Evolutionary conservation across 1,140 invertebrate genomes (phyloP).

Genomic region (Sogatella furcifera): DNA sequence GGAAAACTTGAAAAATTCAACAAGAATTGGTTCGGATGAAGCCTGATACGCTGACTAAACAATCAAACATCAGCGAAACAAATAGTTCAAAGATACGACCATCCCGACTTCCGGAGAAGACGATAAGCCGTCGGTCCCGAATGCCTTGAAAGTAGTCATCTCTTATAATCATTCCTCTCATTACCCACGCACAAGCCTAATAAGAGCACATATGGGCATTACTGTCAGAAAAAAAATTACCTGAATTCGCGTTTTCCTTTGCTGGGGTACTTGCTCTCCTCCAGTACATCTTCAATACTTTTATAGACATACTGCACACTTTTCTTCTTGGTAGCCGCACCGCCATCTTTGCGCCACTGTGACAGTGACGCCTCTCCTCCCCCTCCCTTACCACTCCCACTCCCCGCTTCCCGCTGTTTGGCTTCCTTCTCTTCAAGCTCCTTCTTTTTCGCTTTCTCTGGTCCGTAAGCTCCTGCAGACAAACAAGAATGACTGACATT

Average conservation of each 20-base stretch:
- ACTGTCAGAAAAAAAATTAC: constrained; percentile 19
- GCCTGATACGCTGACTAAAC: too few relatives aligned
- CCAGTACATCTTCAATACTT: constrained; percentile 86
- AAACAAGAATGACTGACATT: neutral
- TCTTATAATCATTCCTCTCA: too few relatives aligned
- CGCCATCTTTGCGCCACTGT: constrained; percentile 45
- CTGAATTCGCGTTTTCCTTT: constrained; percentile 35
- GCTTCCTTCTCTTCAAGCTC: constrained; percentile 14
- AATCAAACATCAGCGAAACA: too few relatives aligned
- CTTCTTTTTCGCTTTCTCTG: constrained; percentile 39
- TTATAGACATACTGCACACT: constrained; percentile 74
- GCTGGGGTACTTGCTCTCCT: constrained; percentile 61
- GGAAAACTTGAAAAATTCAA: too few relatives aligned
- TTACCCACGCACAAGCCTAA: too few relatives aligned
- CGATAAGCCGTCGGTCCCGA: too few relatives aligned
- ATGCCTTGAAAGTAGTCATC: too few relatives aligned
- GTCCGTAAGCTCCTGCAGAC: constrained; percentile 64
- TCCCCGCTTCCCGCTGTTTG: constrained; percentile 44
- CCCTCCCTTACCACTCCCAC: constrained; percentile 46
- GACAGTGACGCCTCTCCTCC: constrained; percentile 45
- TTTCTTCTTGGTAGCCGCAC: constrained; percentile 37
- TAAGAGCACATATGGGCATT: too few relatives aligned
- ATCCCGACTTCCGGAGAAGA: too few relatives aligned
- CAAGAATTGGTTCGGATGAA: too few relatives aligned
- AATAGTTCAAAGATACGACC: too few relatives aligned